These are phyloP conservation scores for Procambarus virginalis DNA, from an alignment of 1,140 invertebrate species.

Conservation along the genomic window DNA sequence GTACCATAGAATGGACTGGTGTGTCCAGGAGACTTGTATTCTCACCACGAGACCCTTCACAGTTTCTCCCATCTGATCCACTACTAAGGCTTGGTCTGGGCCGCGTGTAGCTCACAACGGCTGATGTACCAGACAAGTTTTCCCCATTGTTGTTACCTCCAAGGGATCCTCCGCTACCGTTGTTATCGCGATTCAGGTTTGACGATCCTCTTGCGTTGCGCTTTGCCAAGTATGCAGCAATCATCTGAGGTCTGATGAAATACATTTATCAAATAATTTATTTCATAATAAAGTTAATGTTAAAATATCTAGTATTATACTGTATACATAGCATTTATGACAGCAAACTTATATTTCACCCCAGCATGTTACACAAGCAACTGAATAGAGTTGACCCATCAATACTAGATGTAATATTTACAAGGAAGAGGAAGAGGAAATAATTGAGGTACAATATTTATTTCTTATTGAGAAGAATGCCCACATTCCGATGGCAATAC, in stretches of 20 bases:
- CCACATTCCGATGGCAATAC: too few species aligned
- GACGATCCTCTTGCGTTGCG: slow-evolving; percentile 54
- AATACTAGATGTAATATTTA: too few species aligned
- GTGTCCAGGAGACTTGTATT: slow-evolving; percentile 62
- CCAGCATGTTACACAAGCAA: too few species aligned
- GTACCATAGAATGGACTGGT: slow-evolving; percentile 58
- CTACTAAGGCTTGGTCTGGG: slow-evolving; percentile 42
- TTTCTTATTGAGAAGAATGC: too few species aligned
- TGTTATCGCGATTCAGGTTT: slow-evolving; percentile 39
- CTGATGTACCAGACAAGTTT: neutral
- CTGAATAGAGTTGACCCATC: too few species aligned
- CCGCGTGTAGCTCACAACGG: slow-evolving; percentile 54
- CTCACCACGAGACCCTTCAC: slow-evolving; percentile 58
- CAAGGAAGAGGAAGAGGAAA: too few species aligned
- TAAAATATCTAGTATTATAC: neutral
- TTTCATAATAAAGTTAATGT: neutral
- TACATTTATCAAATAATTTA: neutral
- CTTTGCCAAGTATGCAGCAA: slow-evolving; percentile 61
- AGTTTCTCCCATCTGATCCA: slow-evolving; percentile 41
- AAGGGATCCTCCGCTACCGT: slow-evolving; percentile 40
- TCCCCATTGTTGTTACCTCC: slow-evolving; percentile 14
- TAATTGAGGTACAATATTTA: too few species aligned
- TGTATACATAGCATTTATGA: too few species aligned
- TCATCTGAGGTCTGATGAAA: slow-evolving; percentile 57
- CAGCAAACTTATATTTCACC: too few species aligned